Conservation (phyloP, 2,888 invertebrate species). For the Nemotelus pantherinus region DNA sequence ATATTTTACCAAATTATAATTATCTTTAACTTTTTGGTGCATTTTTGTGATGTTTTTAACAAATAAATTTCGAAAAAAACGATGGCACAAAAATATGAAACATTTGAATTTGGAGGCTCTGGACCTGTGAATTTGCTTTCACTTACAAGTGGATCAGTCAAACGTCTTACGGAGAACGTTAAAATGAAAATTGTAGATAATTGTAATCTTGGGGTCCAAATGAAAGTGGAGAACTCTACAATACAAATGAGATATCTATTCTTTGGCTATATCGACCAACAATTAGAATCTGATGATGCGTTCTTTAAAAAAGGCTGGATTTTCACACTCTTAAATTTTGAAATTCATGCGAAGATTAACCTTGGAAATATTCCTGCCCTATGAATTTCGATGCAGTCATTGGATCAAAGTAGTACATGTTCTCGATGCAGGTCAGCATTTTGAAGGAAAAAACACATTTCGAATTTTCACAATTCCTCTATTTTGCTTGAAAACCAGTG, state of each 20-base stretch:
- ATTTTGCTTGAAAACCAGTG: too few relatives aligned
- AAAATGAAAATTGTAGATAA: conserved; percentile 59
- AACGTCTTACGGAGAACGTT: conserved; percentile 56
- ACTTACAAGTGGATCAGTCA: conserved; percentile 55
- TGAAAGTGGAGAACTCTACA: conserved; percentile 60
- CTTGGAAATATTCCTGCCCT: too few relatives aligned
- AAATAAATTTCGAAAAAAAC: conserved; percentile 56
- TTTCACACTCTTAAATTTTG: conserved; percentile 52
- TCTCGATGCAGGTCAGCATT: too few relatives aligned
- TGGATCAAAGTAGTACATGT: too few relatives aligned
- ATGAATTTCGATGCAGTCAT: too few relatives aligned
- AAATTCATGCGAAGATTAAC: too few relatives aligned
- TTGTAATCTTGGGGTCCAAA: conserved; percentile 56
- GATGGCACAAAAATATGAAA: conserved; percentile 58
- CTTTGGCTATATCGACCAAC: conserved; percentile 61
- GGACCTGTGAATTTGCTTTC: conserved; percentile 55
- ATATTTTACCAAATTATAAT: too few relatives aligned
- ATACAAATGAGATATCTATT: conserved; percentile 56
- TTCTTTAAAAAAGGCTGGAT: conserved; percentile 61
- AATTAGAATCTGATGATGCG: conserved; percentile 57
- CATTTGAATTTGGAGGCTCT: conserved; percentile 59
- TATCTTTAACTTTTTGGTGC: conserved; percentile 53
- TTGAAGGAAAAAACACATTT: too few relatives aligned
- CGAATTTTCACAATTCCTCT: too few relatives aligned
- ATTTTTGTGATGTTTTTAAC: conserved; percentile 57